Evolutionary conservation across 2,113 vertebrate species (phyloP).

Genomic region (Nibea coibor): DNA sequence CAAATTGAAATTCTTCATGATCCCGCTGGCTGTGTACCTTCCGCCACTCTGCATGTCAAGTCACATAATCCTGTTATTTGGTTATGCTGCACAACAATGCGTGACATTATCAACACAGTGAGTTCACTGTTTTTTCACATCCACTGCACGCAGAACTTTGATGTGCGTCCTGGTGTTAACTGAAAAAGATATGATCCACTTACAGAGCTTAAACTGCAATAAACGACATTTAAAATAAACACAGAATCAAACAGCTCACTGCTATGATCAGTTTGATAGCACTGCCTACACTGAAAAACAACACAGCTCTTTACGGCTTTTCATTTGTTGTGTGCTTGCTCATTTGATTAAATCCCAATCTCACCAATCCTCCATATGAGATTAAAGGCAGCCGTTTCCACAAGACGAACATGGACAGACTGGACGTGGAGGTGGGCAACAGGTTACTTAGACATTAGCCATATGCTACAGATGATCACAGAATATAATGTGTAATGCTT

Average conservation of each 20-base stretch:
- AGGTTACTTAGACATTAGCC: not conserved
- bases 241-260: not conserved
- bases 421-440: not conserved
- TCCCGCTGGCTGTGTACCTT: constrained; percentile 25
- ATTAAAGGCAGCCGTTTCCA: not conserved
- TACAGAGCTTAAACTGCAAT: not conserved
- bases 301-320: not conserved
- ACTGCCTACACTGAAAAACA: not conserved
- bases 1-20: not conserved
- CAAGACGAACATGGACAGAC: not conserved
- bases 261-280: not conserved
- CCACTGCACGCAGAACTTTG: constrained; percentile 17
- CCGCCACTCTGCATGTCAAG: constrained; percentile 11
- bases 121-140: constrained; percentile 38
- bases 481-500: not conserved
- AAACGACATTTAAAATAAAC: not conserved
- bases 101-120: constrained; percentile 58
- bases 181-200: constrained; percentile 13
- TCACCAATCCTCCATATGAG: not conserved
- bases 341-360: constrained; percentile 2
- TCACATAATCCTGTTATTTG: constrained; percentile 48
- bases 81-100: constrained; percentile 44
- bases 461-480: not conserved
- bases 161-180: not conserved
- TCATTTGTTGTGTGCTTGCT: not conserved